These are phyloP conservation scores for Rhinolophus ferrumequinum DNA, from an alignment of 2,113 vertebrate genomes.

Conservation along the genomic window DNA sequence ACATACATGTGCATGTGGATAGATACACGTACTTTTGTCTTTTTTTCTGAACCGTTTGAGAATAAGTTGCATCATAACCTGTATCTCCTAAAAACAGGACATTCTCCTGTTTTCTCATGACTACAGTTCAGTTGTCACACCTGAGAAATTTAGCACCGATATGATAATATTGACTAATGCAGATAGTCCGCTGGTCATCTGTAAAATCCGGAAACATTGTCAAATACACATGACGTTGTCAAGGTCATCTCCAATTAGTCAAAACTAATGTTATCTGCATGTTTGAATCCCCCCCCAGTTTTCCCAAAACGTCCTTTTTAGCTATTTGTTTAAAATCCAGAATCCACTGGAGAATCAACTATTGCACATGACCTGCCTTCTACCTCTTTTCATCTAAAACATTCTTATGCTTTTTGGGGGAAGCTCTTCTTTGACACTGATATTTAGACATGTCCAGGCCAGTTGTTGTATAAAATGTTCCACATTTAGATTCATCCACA, in stretches of 20 bases:
- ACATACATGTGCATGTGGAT: accelerated
- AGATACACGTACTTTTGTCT: background rate
- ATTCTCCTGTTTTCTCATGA: accelerated
- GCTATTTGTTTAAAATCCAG: background rate
- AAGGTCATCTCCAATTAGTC: background rate
- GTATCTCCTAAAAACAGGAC: background rate
- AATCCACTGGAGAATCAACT: background rate
- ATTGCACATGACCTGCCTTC: background rate
- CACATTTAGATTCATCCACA: background rate
- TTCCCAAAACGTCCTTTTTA: background rate
- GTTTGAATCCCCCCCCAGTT: background rate
- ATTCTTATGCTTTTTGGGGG: background rate
- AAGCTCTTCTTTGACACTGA: background rate
- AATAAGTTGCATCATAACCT: background rate
- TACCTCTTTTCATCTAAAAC: background rate
- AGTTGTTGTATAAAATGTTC: background rate
- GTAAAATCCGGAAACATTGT: background rate
- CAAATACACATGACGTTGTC: background rate
- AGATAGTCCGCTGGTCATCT: background rate
- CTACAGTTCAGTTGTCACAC: background rate
- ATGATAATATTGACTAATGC: accelerated
- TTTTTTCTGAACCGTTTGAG: background rate
- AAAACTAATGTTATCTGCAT: background rate
- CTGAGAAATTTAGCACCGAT: background rate
- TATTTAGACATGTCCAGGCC: background rate